A percentile compares a stretch with the other conserved stretches of the same genome.
These are phyloP conservation scores for Chinchilla lanigera DNA, from an alignment of 2,113 vertebrate genomes.

Conservation along the genomic window DNA sequence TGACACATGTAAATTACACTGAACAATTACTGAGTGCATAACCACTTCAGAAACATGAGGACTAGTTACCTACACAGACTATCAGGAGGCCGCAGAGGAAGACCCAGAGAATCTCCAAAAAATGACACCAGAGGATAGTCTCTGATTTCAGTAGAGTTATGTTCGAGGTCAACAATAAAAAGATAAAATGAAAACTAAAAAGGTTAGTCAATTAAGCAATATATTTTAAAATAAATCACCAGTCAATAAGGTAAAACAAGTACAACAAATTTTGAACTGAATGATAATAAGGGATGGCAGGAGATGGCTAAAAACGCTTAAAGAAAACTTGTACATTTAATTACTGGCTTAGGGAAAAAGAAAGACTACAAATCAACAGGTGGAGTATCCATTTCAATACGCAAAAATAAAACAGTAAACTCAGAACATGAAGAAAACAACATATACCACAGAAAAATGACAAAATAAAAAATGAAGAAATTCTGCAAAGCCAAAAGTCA, in stretches of 20 bases:
- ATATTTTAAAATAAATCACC: not conserved
- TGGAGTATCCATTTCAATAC: not conserved
- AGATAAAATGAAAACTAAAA: not conserved
- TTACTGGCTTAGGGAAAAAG: not conserved
- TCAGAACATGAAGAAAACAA: conserved; percentile 2
- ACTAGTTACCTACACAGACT: not conserved
- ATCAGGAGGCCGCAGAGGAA: not conserved
- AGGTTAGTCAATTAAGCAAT: not conserved
- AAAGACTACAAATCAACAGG: not conserved
- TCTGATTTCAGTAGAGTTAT: not conserved
- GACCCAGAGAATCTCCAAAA: not conserved
- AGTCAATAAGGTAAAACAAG: not conserved
- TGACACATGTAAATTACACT: not conserved
- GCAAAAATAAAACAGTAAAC: not conserved
- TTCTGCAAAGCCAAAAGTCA: not conserved
- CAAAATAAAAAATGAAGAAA: not conserved
- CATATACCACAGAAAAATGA: not conserved
- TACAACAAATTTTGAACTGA: not conserved
- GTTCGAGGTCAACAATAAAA: not conserved
- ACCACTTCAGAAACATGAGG: not conserved
- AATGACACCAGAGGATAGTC: not conserved
- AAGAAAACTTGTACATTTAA: not conserved
- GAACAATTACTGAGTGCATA: not conserved
- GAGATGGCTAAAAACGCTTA: not conserved
- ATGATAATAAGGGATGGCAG: not conserved